Evolutionary conservation across 1,140 invertebrate species (phyloP).

Genomic region (Aricia agestis): DNA sequence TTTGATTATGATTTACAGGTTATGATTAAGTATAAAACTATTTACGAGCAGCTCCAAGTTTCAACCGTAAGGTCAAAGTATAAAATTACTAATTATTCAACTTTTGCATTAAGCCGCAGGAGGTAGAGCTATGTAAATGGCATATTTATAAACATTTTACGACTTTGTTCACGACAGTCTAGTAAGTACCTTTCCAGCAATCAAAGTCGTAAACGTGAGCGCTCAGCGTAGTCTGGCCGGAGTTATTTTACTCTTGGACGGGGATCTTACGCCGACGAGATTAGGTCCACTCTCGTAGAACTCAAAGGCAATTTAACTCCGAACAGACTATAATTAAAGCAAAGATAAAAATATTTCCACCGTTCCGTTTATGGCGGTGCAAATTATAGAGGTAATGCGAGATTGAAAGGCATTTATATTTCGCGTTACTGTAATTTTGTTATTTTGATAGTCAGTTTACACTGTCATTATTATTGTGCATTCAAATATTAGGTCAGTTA

Average conservation of each 20-base stretch:
- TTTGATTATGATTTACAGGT: too few relatives aligned
- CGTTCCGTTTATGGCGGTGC: conserved; percentile 7
- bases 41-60: not conserved
- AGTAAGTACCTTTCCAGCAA: conserved; percentile 14
- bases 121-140: conserved; percentile 7
- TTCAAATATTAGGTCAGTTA: too few relatives aligned
- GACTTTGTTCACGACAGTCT: conserved; percentile 3
- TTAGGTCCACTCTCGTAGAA: too few relatives aligned
- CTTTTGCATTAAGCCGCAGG: not conserved
- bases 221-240: not conserved
- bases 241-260: too few relatives aligned
- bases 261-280: too few relatives aligned
- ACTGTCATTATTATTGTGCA: not conserved
- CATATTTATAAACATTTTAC: conserved; percentile 5
- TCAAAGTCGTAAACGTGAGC: conserved; percentile 13
- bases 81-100: not conserved
- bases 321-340: not conserved
- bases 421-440: not conserved
- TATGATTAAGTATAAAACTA: too few relatives aligned
- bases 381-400: not conserved
- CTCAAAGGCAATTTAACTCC: too few relatives aligned
- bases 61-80: not conserved
- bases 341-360: conserved; percentile 13
- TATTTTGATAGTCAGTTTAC: not conserved
- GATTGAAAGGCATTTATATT: not conserved